phyloP scores from a whole-genome alignment of 1,140 invertebrate genomes.

The Nasonia longicornis region DNA sequence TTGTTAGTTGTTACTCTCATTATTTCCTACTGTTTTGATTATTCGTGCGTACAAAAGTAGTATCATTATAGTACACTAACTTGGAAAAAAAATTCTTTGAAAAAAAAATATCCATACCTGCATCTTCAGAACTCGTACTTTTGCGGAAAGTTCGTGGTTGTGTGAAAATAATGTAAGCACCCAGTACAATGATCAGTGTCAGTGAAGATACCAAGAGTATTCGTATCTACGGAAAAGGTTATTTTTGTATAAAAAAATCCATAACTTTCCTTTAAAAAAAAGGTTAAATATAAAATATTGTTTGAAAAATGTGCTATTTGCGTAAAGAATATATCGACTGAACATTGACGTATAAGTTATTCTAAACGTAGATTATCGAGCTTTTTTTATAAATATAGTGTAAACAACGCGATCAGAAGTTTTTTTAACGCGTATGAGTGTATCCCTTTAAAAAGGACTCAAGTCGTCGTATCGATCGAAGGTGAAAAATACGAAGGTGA shows the following conservation, averaged over 20 bases:
- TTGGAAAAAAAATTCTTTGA: no score
- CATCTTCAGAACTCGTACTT: background rate
- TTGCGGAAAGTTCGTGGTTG: background rate
- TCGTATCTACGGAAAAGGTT: background rate
- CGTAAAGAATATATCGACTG: no score
- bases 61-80: no score
- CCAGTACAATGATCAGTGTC: background rate
- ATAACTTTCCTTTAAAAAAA: background rate
- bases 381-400: no score
- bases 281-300: no score
- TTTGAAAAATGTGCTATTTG: no score
- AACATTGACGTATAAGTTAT: no score
- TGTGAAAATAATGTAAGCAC: background rate
- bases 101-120: background rate
- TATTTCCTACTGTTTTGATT: no score
- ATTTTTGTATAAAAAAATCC: background rate
- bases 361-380: no score
- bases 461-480: background rate
- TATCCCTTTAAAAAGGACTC: background rate
- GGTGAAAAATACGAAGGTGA: background rate
- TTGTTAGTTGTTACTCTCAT: no score
- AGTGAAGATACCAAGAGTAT: background rate
- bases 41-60: no score
- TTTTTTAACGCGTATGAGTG: background rate
- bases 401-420: background rate